A percentile compares a stretch with the other conserved stretches of the same genome.
Evolutionary conservation across 1,140 invertebrate species (phyloP).

Genomic region (Solen grandis): DNA sequence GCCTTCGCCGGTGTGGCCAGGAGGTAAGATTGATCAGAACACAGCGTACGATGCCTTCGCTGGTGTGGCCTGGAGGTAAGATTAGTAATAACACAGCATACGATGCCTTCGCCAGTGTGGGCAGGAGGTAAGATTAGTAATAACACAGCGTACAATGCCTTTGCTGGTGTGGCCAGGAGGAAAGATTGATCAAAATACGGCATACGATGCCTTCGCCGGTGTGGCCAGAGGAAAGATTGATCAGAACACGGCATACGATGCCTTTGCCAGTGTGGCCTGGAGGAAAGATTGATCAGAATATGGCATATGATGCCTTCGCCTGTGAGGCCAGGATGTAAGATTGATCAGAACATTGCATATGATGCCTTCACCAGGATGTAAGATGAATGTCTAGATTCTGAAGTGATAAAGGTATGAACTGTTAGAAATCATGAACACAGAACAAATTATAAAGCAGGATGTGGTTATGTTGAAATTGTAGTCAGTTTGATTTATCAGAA

Average conservation of each 20-base stretch:
- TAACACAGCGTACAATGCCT: conserved; percentile 69
- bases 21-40: conserved; percentile 66
- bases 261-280: conserved; percentile 70
- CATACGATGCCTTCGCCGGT: too few relatives aligned
- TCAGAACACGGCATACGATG: too few relatives aligned
- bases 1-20: conserved; percentile 73
- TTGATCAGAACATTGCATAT: conserved; percentile 64
- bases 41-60: conserved; percentile 74
- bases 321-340: conserved; percentile 71
- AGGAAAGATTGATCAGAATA: conserved; percentile 66
- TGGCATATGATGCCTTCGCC: conserved; percentile 74
- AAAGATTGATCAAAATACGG: conserved; percentile 33
- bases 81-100: conserved; percentile 64
- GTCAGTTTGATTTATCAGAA: too few relatives aligned
- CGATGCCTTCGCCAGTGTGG: conserved; percentile 74
- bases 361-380: conserved; percentile 73
- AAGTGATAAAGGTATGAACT: too few relatives aligned
- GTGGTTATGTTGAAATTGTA: too few relatives aligned
- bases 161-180: conserved; percentile 73
- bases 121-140: conserved; percentile 69
- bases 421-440: too few relatives aligned
- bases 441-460: too few relatives aligned
- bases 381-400: too few relatives aligned
- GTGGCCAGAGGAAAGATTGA: too few relatives aligned
- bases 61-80: conserved; percentile 71